A percentile compares a stretch with the other conserved stretches of the same genome.
Evolutionary conservation across 2,113 vertebrate genomes (phyloP).

Genomic region (Pomatorhinus ruficollis): DNA sequence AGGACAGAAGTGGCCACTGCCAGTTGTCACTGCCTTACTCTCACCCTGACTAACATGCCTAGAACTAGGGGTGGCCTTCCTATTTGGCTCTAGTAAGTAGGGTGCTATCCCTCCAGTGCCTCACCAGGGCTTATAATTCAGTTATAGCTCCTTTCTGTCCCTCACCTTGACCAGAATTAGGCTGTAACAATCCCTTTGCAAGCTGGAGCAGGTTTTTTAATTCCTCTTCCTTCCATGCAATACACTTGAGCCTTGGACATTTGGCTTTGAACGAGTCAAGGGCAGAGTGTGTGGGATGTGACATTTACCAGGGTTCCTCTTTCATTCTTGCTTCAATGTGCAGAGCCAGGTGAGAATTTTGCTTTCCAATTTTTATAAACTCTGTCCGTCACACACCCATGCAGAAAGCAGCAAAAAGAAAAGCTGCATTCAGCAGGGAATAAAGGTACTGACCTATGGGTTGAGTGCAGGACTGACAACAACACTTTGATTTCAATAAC

Average conservation of each 20-base stretch:
- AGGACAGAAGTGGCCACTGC: background rate
- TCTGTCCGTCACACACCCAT: background rate
- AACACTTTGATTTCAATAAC: background rate
- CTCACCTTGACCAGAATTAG: background rate
- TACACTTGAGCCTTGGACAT: background rate
- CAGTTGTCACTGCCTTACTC: background rate
- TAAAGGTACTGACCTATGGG: background rate
- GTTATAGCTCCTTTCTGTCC: background rate
- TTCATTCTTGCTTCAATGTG: background rate
- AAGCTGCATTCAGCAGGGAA: background rate
- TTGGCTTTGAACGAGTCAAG: background rate
- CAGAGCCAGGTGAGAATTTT: conserved; percentile 1
- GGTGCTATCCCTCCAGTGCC: background rate
- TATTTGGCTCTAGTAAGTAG: background rate
- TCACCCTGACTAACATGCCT: background rate
- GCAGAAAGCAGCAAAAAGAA: background rate
- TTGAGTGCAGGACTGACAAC: background rate
- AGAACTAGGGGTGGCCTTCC: background rate
- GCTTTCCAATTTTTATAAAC: background rate
- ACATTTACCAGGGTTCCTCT: conserved; percentile 1
- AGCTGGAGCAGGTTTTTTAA: background rate
- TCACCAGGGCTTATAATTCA: background rate
- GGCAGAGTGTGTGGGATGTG: conserved; percentile 21
- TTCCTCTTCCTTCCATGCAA: background rate
- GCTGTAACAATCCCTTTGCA: background rate